Evolutionary conservation across 2,888 invertebrate species (phyloP).

Genomic region (Idaea dimidiata): DNA sequence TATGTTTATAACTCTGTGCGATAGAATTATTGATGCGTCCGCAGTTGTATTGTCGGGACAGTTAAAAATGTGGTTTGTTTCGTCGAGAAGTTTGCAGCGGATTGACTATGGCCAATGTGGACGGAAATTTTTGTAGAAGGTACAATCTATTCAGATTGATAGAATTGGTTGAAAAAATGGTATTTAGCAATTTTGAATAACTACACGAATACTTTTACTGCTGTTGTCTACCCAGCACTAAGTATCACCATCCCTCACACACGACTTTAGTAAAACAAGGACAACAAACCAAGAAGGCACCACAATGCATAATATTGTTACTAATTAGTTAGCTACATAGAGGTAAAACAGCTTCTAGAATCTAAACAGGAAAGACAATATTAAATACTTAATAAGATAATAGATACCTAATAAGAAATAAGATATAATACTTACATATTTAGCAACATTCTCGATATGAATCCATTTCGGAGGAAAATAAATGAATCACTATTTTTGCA

Average conservation of each 20-base stretch:
- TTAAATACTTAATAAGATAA: too few species aligned
- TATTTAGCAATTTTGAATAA: too few species aligned
- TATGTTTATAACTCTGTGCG: background rate
- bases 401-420: too few species aligned
- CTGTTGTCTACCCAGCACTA: too few species aligned
- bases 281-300: background rate
- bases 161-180: too few species aligned
- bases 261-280: background rate
- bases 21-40: conserved; percentile 30
- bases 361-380: background rate
- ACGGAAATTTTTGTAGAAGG: background rate
- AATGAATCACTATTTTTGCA: too few species aligned
- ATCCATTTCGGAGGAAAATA: too few species aligned
- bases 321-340: background rate
- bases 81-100: conserved; percentile 2
- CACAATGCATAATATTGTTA: conserved; percentile 2
- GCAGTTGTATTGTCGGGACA: conserved; percentile 20
- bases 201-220: too few species aligned
- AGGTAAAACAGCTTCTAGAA: background rate
- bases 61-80: conserved; percentile 26
- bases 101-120: background rate
- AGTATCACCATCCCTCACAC: background rate
- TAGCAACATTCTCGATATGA: too few species aligned
- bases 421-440: too few species aligned
- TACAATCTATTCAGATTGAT: too few species aligned